Evolutionary conservation across 92 coral and sea anemone species (phyloP), one percentile per base, ranked within the genome.

Genomic region (Umimayanthus chanpuru): DNA sequence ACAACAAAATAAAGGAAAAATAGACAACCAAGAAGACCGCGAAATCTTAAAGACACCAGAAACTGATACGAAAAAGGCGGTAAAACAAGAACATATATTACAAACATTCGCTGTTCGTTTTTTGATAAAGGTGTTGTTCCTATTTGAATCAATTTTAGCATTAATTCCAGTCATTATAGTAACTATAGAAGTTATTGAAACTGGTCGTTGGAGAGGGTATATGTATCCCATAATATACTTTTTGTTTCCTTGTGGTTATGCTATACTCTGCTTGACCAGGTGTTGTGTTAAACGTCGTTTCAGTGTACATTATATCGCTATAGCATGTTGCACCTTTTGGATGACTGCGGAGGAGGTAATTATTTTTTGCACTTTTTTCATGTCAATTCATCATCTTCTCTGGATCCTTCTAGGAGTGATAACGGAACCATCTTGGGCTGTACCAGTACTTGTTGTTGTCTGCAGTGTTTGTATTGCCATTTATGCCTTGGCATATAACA

Each of bases 351-450:
- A 10, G 11, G 21, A 77, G 3, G 64, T 18, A n/a, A 38, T 77
- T 15, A 3, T 47, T n/a, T 44, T 49, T 6, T 44, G 28, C 36
- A 47, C 30, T n/a, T 44, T 47, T 25, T 81, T 50, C 15, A 71
- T 88, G 78, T 77, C 85, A 2, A 38, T 81, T 5, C 90, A 81
- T 71, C 66, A 88, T 55, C 29, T 73, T 6, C 20, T 88, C 29
- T 88, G 90, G 90, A 39, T 88, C 26, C 29, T 82, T 41, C 26
- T 88, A 0, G 91, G 91, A 28, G 80, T 82, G 5, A 73, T 82
- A 16, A 88, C 91, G 21, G 91, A 88, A 0, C 91, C 91, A 9
- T 40, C 73, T 55, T 88, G 91, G 91, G 91, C 88, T 43, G 10
- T 88, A 16, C 91, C 88, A 32, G 66, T 88, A 14, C 82, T 82